Percentiles rank a stretch among this genome's conserved stretches.
Evolutionary conservation across 2,888 invertebrate species (phyloP).

Genomic region (Tenthredo notha): DNA sequence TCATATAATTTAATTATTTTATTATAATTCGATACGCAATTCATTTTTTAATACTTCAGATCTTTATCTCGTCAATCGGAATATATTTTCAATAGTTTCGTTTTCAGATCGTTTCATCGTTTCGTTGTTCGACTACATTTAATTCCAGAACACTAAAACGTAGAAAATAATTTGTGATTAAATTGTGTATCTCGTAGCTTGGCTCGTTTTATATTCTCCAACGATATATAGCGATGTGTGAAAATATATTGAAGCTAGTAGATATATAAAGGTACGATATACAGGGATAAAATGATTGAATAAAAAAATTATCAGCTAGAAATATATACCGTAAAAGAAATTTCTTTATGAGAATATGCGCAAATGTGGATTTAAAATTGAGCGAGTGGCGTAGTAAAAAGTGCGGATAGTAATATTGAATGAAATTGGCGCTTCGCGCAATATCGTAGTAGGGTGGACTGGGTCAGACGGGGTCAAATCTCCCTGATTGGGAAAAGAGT

Average conservation of each 20-base stretch:
- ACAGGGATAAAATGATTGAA: neutral
- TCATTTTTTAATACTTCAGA: neutral
- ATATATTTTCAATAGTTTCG: neutral
- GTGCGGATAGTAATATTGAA: slow-evolving; percentile 45
- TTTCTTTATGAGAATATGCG: slow-evolving; percentile 16
- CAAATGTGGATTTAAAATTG: slow-evolving; percentile 38
- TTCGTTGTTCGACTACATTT: neutral
- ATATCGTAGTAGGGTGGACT: neutral
- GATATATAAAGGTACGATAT: neutral
- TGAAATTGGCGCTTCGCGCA: slow-evolving; percentile 53
- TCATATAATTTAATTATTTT: neutral
- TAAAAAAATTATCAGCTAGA: neutral
- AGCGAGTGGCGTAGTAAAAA: slow-evolving; percentile 28
- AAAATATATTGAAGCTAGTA: neutral
- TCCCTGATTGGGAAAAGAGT: slow-evolving; percentile 15
- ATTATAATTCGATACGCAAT: neutral
- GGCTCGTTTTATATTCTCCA: neutral
- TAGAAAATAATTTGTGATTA: neutral
- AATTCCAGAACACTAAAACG: neutral
- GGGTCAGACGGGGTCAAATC: slow-evolving; percentile 14
- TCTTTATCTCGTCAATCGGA: neutral
- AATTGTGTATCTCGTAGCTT: neutral
- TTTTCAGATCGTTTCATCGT: neutral
- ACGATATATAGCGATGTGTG: neutral
- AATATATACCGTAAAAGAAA: slow-evolving; percentile 11